Base-by-base conservation (phyloP, 2,113 vertebrate genomes). In the Onychostruthus taczanowskii region DNA sequence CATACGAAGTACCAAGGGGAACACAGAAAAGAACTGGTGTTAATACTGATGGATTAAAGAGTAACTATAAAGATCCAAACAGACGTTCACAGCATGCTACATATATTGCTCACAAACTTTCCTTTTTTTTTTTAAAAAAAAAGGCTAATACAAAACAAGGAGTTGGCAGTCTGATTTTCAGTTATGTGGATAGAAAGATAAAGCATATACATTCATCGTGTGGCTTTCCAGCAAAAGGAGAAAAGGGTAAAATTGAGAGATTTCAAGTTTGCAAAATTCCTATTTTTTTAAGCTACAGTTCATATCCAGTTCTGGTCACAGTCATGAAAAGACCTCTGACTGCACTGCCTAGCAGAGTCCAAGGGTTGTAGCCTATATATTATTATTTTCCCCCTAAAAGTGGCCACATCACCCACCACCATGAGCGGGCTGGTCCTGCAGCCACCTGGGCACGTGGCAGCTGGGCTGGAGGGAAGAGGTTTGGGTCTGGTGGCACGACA, bases 41-140 rank as follows among this genome's bases (percentile, higher is more conserved):
- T 98, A 98, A 98, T 98, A 98, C 98, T 98, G 98, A 98, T 97
- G 94, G 96, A 96, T 98, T 95, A 97, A 97, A 86, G 97, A 97
- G 97, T 95, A 95, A 91, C 92, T 79, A 94, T 63, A 93, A 95
- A 93, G 96, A 97, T 93, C 84, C 77, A 97, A 95, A 96, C 73
- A 96, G 98, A 97, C 95, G 39, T 96, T 97, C 97, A 97, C 97
- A 98, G 97, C 97, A 98, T 97, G 97, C 97, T 98, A 97, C 97
- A 97, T 97, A 97, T 97, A 97, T 96, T 78, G 96, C 97, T 97
- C 97, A 98, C 96, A 94, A 96, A 97, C 91, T 92, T 90, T 86
- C 81, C 13, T 83, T 53, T 70, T 15, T 73, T 18, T 53, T 24
- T 9, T 4, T 7, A 11, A 12, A 66, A 91, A 88, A 76, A 88